Evolutionary conservation across 1,140 invertebrate genomes (phyloP).

Genomic region (Pseudomyrmex sp.): DNA sequence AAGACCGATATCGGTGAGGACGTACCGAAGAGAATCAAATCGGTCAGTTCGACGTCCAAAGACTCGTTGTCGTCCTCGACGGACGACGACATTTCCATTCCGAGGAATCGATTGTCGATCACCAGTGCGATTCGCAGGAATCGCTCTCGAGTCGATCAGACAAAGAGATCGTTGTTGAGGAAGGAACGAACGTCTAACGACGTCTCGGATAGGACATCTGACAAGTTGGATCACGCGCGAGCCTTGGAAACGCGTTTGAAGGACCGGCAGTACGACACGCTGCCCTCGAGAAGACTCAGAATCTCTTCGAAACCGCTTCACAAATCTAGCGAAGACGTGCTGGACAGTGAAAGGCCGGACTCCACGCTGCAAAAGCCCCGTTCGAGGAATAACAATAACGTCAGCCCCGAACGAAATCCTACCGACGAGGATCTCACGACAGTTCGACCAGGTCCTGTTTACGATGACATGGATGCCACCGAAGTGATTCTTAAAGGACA

Average conservation of each 20-base stretch:
- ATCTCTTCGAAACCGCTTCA: slow-evolving; percentile 71
- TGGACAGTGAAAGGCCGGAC: slow-evolving; percentile 72
- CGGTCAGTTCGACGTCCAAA: slow-evolving; percentile 47
- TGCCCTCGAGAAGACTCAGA: slow-evolving; percentile 74
- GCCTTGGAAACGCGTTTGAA: slow-evolving; percentile 3
- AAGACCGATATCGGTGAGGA: not conserved
- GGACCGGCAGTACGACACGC: slow-evolving; percentile 77
- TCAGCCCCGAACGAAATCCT: slow-evolving; percentile 56
- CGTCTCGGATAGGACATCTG: not conserved
- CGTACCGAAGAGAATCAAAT: slow-evolving; percentile 25
- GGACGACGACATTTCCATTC: slow-evolving; percentile 63
- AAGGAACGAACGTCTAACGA: slow-evolving; percentile 25
- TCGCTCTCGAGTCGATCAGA: slow-evolving; percentile 68
- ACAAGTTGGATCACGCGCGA: slow-evolving; percentile 7
- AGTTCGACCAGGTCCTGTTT: slow-evolving; percentile 24
- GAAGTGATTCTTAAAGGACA: slow-evolving; percentile 78
- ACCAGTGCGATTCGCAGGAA: slow-evolving; percentile 72
- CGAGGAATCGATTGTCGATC: slow-evolving; percentile 52
- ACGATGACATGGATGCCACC: slow-evolving; percentile 78
- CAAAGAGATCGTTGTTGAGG: slow-evolving; percentile 19
- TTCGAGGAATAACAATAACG: slow-evolving; percentile 66
- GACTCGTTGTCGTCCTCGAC: slow-evolving; percentile 64
- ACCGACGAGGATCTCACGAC: not conserved
- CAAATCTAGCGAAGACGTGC: slow-evolving; percentile 80
- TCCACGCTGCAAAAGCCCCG: slow-evolving; percentile 66